A percentile compares a stretch with the other conserved stretches of the same genome.
These are phyloP conservation scores for Nasonovia ribisnigri DNA, from an alignment of 2,888 invertebrate genomes.

Conservation along the genomic window DNA sequence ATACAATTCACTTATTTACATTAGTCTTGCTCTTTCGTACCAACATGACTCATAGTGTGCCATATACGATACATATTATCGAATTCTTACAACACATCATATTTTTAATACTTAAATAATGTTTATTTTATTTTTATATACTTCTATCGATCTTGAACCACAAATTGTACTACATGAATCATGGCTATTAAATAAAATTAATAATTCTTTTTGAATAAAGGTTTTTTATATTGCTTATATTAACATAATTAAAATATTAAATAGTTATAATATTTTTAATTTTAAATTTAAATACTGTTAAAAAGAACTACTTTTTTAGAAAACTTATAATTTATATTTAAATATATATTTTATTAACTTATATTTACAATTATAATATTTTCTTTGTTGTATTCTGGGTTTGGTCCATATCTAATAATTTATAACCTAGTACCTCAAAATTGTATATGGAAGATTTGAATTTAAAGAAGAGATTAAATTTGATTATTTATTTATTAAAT, in stretches of 20 bases:
- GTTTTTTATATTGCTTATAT: neutral
- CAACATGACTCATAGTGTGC: neutral
- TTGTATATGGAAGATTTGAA: neutral
- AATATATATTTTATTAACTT: too few species aligned
- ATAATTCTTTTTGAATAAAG: neutral
- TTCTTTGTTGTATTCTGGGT: neutral
- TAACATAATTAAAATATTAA: neutral
- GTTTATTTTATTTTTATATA: neutral
- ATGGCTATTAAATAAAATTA: neutral
- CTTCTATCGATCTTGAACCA: neutral
- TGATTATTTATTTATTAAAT: neutral
- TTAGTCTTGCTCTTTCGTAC: neutral
- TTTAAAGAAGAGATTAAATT: neutral
- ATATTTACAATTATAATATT: too few species aligned
- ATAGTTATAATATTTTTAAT: neutral
- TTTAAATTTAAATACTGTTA: neutral
- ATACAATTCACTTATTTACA: neutral
- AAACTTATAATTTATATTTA: neutral
- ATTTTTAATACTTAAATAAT: neutral
- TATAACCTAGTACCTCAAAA: neutral
- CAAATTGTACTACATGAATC: neutral
- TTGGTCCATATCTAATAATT: neutral
- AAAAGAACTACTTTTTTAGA: neutral
- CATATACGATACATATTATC: neutral
- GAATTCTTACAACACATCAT: neutral